Percentiles rank a stretch among this genome's conserved stretches.
Conservation (phyloP, 2,113 vertebrate species). For the Acanthochromis polyacanthus region DNA sequence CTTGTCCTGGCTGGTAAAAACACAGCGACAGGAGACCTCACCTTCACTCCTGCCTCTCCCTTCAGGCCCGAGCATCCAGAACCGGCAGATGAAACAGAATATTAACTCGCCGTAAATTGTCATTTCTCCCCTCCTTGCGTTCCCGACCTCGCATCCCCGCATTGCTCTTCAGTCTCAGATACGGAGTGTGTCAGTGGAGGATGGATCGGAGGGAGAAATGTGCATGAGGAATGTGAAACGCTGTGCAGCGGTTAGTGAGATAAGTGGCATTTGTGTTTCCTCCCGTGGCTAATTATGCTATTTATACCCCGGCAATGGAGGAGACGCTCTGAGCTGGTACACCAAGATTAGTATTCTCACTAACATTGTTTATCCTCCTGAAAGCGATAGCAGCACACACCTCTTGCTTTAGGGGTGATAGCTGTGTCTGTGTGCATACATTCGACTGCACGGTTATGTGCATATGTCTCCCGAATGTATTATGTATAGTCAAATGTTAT, state of each 20-base stretch:
- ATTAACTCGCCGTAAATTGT: constrained; percentile 52
- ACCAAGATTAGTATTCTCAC: constrained; percentile 76
- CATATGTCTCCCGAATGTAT: constrained; percentile 3
- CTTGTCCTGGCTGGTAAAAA: constrained; percentile 38
- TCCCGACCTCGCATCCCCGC: neutral
- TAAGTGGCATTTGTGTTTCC: constrained; percentile 81
- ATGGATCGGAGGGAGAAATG: constrained; percentile 41
- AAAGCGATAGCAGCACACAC: constrained; percentile 70
- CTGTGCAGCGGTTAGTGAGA: constrained; percentile 68
- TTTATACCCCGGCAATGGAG: constrained; percentile 68
- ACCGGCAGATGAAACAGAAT: constrained; percentile 67
- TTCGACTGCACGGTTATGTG: constrained; percentile 14
- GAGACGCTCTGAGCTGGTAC: constrained; percentile 74
- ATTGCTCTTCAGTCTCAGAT: constrained; percentile 42
- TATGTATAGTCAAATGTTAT: neutral
- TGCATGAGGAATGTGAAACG: constrained; percentile 52
- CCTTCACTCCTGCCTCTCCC: constrained; percentile 27
- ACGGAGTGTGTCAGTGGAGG: constrained; percentile 40
- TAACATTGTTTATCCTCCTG: constrained; percentile 77
- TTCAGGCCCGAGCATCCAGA: constrained; percentile 21
- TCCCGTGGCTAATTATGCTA: constrained; percentile 81
- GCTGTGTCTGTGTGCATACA: constrained; percentile 11
- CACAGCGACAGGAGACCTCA: constrained; percentile 29
- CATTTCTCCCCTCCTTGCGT: constrained; percentile 7
- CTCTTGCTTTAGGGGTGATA: constrained; percentile 67